Evolutionary conservation across 2,797 vertebrate species (phyloP), one percentile per base, ranked within the genome.

Genomic region (Allobates femoralis): DNA sequence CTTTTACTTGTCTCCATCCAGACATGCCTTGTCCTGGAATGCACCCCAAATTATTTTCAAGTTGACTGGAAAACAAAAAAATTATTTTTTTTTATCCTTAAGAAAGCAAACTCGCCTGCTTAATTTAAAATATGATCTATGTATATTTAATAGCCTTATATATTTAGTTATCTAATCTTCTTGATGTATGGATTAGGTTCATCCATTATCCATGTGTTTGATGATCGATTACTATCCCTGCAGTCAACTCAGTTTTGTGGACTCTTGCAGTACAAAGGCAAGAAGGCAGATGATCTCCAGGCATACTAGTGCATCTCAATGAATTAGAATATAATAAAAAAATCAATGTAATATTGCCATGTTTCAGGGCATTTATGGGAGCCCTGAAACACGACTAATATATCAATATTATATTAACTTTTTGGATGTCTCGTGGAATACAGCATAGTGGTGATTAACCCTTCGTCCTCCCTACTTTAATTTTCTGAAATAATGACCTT

Each of bases 1-100:
- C 53, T 78, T 78, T n/a, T 60, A 34, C 77, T 60, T 19, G 12
- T 79, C 55, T 60, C 41, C 15, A 79, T 41, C 55, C 51, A 77
- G 75, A 78, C 12, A 32, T 37, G 21, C 55, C 76, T 58, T 60
- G 32, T 78, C 53, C 55, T 37, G 55, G 32, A 60, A 58, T 78
- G 15, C 55, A 32, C 53, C 28, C 75, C 30, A 55, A 32, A 77
- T 11, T 12, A 15, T 8, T 56, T 56, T 55, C 21, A 7, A 55
- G 55, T 32, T 53, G 3, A 56, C 53, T 51, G 46, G 41, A 34
- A 46, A 14, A 28, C 41, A n/a, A n/a, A 74, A 46, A 23, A 0
- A 46, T 46, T 41, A 41, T 37, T n/a, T 41, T 41, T 6, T 12
- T 28, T 26, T 26, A 14, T 2, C 11, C 5, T 28, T 62, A 14